Percentiles rank a stretch among this genome's conserved stretches.
Evolutionary conservation across 2,797 vertebrate species (phyloP).

Genomic region (Xenopus petersii): DNA sequence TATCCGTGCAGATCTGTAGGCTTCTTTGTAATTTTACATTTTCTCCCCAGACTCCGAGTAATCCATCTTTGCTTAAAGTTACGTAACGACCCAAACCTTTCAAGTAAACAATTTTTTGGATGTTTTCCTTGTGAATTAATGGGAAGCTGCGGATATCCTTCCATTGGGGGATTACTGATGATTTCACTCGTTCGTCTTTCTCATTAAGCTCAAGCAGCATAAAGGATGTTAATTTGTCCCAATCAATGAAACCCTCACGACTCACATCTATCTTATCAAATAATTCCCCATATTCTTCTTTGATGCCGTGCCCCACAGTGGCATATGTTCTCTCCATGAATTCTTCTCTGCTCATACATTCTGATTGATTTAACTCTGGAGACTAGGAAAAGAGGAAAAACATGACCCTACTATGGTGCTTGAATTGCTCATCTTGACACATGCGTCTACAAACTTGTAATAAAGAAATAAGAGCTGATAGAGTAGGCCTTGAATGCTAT

Average conservation of each 20-base stretch:
- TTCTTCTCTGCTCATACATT: slow-evolving; percentile 65
- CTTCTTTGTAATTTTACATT: slow-evolving; percentile 69
- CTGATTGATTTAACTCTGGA: slow-evolving; percentile 41
- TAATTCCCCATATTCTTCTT: slow-evolving; percentile 74
- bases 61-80: slow-evolving; percentile 75
- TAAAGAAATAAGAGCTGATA: neutral
- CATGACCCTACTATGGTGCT: neutral
- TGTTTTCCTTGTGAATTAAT: slow-evolving; percentile 70
- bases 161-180: slow-evolving; percentile 66
- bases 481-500: neutral
- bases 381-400: slow-evolving; percentile 46
- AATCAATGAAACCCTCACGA: slow-evolving; percentile 68
- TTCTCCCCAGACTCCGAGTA: slow-evolving; percentile 69
- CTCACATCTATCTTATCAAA: slow-evolving; percentile 75
- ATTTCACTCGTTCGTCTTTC: slow-evolving; percentile 67
- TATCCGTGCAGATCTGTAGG: slow-evolving; percentile 69
- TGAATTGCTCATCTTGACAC: neutral
- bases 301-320: slow-evolving; percentile 61
- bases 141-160: slow-evolving; percentile 65
- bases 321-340: slow-evolving; percentile 64
- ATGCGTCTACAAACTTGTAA: neutral
- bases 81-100: slow-evolving; percentile 70
- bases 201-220: slow-evolving; percentile 73
- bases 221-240: slow-evolving; percentile 75
- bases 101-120: slow-evolving; percentile 75